phyloP scores from a whole-genome alignment of 2,888 invertebrate genomes.

The Dichetophora obliterata region DNA sequence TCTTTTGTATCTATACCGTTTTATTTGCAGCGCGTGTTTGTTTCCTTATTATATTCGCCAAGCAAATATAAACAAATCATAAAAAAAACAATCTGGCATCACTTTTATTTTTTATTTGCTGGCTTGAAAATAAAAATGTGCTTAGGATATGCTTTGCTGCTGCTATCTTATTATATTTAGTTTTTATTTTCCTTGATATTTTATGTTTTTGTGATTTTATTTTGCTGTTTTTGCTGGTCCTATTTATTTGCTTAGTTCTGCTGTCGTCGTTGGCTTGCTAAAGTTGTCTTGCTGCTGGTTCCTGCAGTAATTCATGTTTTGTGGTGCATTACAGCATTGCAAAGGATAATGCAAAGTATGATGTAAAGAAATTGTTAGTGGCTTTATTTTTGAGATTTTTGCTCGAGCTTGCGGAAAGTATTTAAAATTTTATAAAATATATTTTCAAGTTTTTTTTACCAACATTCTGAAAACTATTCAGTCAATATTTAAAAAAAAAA shows the following conservation, averaged over 20 bases:
- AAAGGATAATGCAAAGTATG: not conserved
- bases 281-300: not conserved
- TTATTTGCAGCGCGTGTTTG: conserved; percentile 11
- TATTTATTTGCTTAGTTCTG: not conserved
- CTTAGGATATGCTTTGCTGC: not conserved
- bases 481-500: not conserved
- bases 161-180: not conserved
- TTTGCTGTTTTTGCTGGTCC: not conserved
- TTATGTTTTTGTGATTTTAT: conserved; percentile 6
- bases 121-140: not conserved
- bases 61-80: not conserved
- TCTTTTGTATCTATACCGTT: not conserved
- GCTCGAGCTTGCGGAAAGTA: not conserved
- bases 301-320: not conserved
- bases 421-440: not conserved
- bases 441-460: not conserved
- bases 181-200: conserved; percentile 12
- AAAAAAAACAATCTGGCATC: conserved; percentile 17
- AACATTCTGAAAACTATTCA: too few relatives aligned
- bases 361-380: not conserved
- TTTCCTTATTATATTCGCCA: conserved; percentile 13
- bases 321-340: not conserved
- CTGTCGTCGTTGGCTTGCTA: not conserved
- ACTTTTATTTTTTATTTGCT: conserved; percentile 5
- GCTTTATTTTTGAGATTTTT: not conserved